Evolutionary conservation across 23 tunicate species (phyloP), one percentile per base, ranked within the genome.

Genomic region (Ascidia mentula): DNA sequence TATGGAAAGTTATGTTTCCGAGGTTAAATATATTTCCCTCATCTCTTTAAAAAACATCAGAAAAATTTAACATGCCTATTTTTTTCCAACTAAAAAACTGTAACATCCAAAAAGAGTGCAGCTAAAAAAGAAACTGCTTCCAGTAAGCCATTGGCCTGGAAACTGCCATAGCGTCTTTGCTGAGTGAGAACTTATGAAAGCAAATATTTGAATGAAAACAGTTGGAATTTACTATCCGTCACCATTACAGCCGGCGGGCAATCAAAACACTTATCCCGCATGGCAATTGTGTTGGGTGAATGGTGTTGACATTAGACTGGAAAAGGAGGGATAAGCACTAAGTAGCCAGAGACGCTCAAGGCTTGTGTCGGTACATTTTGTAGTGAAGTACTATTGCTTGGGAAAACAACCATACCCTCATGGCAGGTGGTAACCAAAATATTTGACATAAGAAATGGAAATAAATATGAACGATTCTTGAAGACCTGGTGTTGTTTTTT

Each of bases 161-260:
- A 53, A 53, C 65, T 53, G 65, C 12, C 65, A 5, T 6, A 53
- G 65, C 12, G 7, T 53, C 2, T 3, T 26, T 26, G 24, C 24
- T 3, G 65, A 53, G 65, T 53, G 13, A 28, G 24, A 53, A 53
- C 65, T 53, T 53, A 53, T 53, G 65, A 53, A 53, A 53, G 65
- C 65, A 53, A 53, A 53, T 53, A 53, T 37, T 9, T 72, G 76
- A 36, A 72, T 72, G 18, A 72, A 72, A 72, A 35, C 40, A 72
- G 39, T 72, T 72, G 40, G 40, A 72, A 72, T 72, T 72, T 37
- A 72, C 76, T n/a, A 53, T 53, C 65, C 65, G 65, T 53, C 65
- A 53, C 65, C 65, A 53, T 53, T 53, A 53, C 65, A 9, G 13
- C 65, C 24, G 24, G 22, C 28, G 65, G 65, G 24, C 65, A 53